Conservation (phyloP, 2,113 vertebrate genomes). For the Hymenochirus boettgeri region DNA sequence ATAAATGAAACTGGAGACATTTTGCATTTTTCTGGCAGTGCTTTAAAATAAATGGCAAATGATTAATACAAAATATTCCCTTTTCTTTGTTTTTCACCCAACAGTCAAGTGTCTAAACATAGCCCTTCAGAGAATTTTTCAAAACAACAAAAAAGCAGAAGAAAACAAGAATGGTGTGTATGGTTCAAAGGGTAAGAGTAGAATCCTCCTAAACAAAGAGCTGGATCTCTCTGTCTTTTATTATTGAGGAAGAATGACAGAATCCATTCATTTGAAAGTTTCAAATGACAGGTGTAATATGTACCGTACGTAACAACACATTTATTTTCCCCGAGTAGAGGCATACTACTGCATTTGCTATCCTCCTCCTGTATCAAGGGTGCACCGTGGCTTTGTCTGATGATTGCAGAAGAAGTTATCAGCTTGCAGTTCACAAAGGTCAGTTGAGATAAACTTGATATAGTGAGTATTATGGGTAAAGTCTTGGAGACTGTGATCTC, state of each 20-base stretch:
- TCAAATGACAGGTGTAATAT: conserved; percentile 8
- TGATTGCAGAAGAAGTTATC: conserved; percentile 4
- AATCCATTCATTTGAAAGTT: conserved; percentile 8
- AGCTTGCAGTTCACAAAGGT: conserved; percentile 2
- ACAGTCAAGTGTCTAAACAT: not conserved
- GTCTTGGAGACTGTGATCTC: not conserved
- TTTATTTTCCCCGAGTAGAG: not conserved
- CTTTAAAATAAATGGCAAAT: too few species aligned
- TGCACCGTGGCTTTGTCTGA: conserved; percentile 6
- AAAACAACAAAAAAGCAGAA: too few species aligned
- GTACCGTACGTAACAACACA: not conserved
- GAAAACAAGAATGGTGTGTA: too few species aligned
- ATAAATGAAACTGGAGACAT: too few species aligned
- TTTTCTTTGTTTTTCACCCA: not conserved
- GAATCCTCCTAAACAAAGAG: conserved; percentile 5
- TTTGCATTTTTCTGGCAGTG: too few species aligned
- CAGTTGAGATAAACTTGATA: not conserved
- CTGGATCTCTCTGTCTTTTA: conserved; percentile 3
- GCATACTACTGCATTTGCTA: not conserved
- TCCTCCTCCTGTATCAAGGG: not conserved
- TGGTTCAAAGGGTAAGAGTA: not conserved
- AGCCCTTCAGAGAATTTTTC: not conserved
- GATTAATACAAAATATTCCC: too few species aligned
- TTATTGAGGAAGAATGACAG: conserved; percentile 4
- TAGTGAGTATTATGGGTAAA: not conserved